Percentiles rank a stretch among this genome's conserved stretches.
These are phyloP conservation scores for Ctenosaura bakeri DNA, from an alignment of 2,797 vertebrate genomes.

Conservation along the genomic window DNA sequence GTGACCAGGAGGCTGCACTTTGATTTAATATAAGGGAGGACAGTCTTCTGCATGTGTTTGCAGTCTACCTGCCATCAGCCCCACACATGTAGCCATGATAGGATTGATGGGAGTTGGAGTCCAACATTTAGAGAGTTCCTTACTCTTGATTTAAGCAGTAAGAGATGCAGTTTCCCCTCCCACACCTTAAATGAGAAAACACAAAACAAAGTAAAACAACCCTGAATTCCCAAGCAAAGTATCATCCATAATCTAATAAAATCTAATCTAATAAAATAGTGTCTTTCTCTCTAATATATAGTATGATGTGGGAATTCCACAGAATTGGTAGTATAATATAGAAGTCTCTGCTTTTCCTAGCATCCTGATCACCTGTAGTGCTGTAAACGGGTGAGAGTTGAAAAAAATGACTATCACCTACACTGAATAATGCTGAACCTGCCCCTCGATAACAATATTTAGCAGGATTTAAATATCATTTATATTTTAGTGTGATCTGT, in stretches of 20 bases:
- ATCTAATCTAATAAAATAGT: too few relatives aligned
- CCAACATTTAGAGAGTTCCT: not conserved
- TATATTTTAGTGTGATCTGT: not conserved
- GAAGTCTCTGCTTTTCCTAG: too few relatives aligned
- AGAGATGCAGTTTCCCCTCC: too few relatives aligned
- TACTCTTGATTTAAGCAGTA: too few relatives aligned
- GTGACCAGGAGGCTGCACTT: not conserved
- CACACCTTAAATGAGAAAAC: not conserved
- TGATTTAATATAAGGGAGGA: not conserved
- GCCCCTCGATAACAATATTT: too few relatives aligned
- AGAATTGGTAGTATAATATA: not conserved
- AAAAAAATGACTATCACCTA: not conserved
- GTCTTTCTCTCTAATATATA: not conserved
- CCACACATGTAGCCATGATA: not conserved
- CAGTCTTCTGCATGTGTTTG: not conserved
- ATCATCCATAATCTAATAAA: not conserved
- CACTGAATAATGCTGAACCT: not conserved
- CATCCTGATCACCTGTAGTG: not conserved
- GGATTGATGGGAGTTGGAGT: not conserved
- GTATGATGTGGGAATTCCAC: too few relatives aligned
- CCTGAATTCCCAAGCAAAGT: not conserved
- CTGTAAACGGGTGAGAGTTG: too few relatives aligned
- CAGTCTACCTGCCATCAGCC: not conserved
- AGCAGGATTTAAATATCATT: too few relatives aligned
- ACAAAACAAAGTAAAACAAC: not conserved